A percentile compares a stretch with the other conserved stretches of the same genome.
Conservation (phyloP, 2,888 invertebrate species). For the Myopa tessellatipennis region DNA sequence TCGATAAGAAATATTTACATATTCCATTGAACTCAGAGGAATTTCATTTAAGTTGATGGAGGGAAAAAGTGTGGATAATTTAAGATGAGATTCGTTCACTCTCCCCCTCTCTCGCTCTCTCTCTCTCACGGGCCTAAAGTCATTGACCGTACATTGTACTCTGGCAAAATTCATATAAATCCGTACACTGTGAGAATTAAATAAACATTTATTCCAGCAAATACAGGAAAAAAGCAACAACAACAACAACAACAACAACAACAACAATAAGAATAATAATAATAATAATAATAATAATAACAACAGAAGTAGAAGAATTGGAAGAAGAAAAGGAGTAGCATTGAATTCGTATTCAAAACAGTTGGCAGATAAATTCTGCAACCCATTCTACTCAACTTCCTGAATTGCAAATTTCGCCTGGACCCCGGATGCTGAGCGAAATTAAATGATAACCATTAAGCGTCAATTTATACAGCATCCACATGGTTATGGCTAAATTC, state of each 20-base stretch:
- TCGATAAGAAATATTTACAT: too few relatives aligned
- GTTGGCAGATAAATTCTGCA: slow-evolving; percentile 33
- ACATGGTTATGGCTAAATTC: slow-evolving; percentile 20
- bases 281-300: slow-evolving; percentile 29
- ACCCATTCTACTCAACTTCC: slow-evolving; percentile 45
- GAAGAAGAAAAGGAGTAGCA: slow-evolving; percentile 25
- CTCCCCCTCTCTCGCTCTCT: background rate
- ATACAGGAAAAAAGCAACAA: slow-evolving; percentile 31
- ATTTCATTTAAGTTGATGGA: too few relatives aligned
- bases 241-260: slow-evolving; percentile 43
- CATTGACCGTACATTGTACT: slow-evolving; percentile 11
- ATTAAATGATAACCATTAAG: slow-evolving; percentile 8
- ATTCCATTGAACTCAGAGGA: too few relatives aligned
- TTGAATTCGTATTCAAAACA: slow-evolving; percentile 38
- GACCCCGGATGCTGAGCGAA: background rate
- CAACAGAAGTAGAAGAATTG: slow-evolving; percentile 8
- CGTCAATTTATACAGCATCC: slow-evolving; percentile 18
- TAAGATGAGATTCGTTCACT: too few relatives aligned
- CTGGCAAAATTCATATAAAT: slow-evolving; percentile 1
- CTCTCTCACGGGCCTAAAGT: background rate
- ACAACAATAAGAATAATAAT: slow-evolving; percentile 25
- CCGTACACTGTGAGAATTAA: background rate
- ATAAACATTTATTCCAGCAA: slow-evolving; percentile 23
- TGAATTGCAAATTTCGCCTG: slow-evolving; percentile 7
- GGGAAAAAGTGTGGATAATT: too few relatives aligned